These are phyloP conservation scores for Arctia plantaginis DNA, from an alignment of 2,888 invertebrate species.

Conservation along the genomic window DNA sequence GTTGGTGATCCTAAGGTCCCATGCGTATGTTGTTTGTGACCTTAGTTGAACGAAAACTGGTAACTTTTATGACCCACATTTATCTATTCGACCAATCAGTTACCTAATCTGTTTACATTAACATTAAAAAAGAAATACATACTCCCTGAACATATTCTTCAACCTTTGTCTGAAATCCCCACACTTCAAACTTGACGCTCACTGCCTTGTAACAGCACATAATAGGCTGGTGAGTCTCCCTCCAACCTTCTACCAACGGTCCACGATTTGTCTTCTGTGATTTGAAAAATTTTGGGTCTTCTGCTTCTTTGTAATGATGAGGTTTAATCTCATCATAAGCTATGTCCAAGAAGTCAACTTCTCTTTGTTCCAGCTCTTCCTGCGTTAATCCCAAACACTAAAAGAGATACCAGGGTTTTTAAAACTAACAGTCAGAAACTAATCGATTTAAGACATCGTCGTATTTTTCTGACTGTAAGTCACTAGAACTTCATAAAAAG, in stretches of 20 bases:
- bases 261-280: conserved; percentile 94
- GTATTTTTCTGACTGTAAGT: too few relatives aligned
- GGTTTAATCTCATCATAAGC: conserved; percentile 94
- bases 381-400: conserved; percentile 91
- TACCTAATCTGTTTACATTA: too few relatives aligned
- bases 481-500: neutral
- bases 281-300: conserved; percentile 94
- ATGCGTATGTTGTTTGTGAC: too few relatives aligned
- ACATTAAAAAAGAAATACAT: conserved; percentile 57
- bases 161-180: conserved; percentile 95
- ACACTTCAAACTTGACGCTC: conserved; percentile 95
- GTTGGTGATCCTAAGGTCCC: too few relatives aligned
- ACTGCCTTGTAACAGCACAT: conserved; percentile 98
- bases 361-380: conserved; percentile 90
- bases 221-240: conserved; percentile 90
- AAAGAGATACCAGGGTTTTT: conserved; percentile 37
- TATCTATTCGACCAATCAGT: too few relatives aligned
- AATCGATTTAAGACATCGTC: neutral
- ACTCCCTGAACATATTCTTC: conserved; percentile 96
- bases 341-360: conserved; percentile 94
- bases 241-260: conserved; percentile 94
- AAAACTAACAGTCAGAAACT: neutral
- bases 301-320: conserved; percentile 95
- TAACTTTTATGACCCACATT: too few relatives aligned
- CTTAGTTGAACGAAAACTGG: too few relatives aligned